Base-by-base conservation (phyloP, 2,797 vertebrate genomes). In the Tiaroga cobitis region DNA sequence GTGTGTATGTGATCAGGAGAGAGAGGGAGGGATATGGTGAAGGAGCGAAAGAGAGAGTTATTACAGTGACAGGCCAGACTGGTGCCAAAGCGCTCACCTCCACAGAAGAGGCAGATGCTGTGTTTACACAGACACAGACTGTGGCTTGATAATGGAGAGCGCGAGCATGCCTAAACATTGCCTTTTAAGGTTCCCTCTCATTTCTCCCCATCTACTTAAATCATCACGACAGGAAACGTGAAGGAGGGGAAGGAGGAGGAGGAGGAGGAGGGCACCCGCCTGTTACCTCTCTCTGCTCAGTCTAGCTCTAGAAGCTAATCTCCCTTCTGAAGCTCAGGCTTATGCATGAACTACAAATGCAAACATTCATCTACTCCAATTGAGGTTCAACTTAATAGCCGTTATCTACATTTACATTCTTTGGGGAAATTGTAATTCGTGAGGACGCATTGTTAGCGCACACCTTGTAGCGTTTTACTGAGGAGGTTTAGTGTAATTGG, bases 171-270 rank as follows among this genome's bases (percentile, higher is more conserved):
- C 91, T 93, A 95, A 95, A 96, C 94, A 95, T 96, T 94, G 87
- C 95, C 95, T 94, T 94, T 95, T 95, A 96, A 95, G 95, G 95
- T 88, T 85, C 32, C 89, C 85, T 92, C 89, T 94, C 90, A 93
- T 89, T 92, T 92, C 90, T 87, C 88, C 89, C 89, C 87, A 86
- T 91, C 92, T 94, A 90, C 85, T 87, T 91, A 93, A 95, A 94
- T 94, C 93, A 94, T 91, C 89, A 46, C 68, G 88, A 92, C 92
- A 93, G 94, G 93, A 93, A 92, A 84, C 76, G 81, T 86, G 61
- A 82, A 81, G 81, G 80, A 81, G 87, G 81, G 61, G 74, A 84
- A 63, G 82, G 83, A 29, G 29, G 85, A 63, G 82, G 83, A 29
- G 29, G 85, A 76, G 43, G 43, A 46, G 43, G 43, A 46, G 79